Evolutionary conservation across 2,888 invertebrate species (phyloP), one percentile per base, ranked within the genome.

Genomic region (Troides oblongomaculatus): DNA sequence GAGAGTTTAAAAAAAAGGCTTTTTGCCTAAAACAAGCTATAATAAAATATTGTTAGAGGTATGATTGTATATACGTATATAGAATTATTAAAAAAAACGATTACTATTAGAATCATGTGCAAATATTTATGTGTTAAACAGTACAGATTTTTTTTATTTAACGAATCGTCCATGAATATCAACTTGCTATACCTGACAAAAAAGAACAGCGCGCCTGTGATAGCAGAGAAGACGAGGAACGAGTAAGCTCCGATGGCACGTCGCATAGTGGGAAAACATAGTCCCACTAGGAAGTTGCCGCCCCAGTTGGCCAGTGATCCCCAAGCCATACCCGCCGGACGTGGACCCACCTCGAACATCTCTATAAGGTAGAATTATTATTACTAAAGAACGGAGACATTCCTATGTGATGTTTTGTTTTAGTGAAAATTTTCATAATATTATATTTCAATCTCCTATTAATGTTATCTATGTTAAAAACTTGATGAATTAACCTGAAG

Each of bases 301-400:
- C 94, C 94, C 98, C 98, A 98, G 84, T 97, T 98, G 72, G 95
- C 94, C 78, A 97, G 94, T 72, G 97, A 97, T 59, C 97, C 97
- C 84, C 97, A 93, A 62, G 97, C 95, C 97, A 97, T 97, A 66
- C 96, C 97, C 25, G 95, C 95, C 0, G 97, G 95, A n/a, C 97
- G 94, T 0, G 97, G 96, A 0, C 95, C 96, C 71, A 97, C 96
- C 80, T 97, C 97, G 82, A 97, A 97, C 67, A 97, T 84, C 89
- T 98, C 97, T 88, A 90, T 2, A 79, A 82, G 53, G 3, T 30
- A 30, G 30, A 21, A 30, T 30, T 4, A 30, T 30, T 30, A 30
- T 30, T 30, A 30, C 30, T 30, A 0, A 30, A 30, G 30, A 30
- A 3, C 4, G 30, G 30, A 30, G 30, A 30, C 30, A 0, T 21